Evolutionary conservation across 1,140 invertebrate species (phyloP).

Genomic region (Cydia splendana): DNA sequence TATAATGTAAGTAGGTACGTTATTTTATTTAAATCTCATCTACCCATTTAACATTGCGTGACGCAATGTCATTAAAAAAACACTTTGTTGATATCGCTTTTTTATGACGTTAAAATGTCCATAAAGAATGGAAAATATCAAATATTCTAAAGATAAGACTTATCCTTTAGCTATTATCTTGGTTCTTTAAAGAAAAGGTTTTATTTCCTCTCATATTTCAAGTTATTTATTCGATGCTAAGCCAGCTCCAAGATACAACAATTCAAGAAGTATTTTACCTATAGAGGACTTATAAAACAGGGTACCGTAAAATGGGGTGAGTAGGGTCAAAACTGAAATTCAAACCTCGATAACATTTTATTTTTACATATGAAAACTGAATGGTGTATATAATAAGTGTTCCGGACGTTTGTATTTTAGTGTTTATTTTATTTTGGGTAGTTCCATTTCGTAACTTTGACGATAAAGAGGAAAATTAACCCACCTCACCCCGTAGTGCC

Average conservation of each 20-base stretch:
- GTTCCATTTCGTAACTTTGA: too few relatives aligned
- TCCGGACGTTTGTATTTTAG: too few relatives aligned
- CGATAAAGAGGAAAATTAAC: too few relatives aligned
- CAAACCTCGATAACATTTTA: too few relatives aligned
- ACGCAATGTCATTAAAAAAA: neutral
- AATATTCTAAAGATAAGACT: neutral
- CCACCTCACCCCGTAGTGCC: too few relatives aligned
- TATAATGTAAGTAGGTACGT: too few relatives aligned
- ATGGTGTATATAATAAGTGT: too few relatives aligned
- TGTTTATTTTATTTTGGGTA: too few relatives aligned
- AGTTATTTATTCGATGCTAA: neutral
- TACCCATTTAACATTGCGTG: neutral
- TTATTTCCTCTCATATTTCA: constrained; percentile 6
- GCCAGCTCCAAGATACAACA: neutral
- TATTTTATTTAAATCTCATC: too few relatives aligned
- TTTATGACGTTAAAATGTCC: neutral
- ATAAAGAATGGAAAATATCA: neutral
- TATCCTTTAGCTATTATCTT: neutral
- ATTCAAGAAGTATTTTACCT: neutral
- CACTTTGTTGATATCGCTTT: neutral
- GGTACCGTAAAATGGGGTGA: too few relatives aligned
- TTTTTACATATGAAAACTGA: too few relatives aligned
- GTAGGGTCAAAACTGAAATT: too few relatives aligned
- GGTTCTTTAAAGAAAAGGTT: neutral
- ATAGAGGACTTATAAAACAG: neutral